Percentiles rank a stretch among this genome's conserved stretches.
phyloP scores from a whole-genome alignment of 2,888 invertebrate genomes.

The Chrysolina oricalcia region DNA sequence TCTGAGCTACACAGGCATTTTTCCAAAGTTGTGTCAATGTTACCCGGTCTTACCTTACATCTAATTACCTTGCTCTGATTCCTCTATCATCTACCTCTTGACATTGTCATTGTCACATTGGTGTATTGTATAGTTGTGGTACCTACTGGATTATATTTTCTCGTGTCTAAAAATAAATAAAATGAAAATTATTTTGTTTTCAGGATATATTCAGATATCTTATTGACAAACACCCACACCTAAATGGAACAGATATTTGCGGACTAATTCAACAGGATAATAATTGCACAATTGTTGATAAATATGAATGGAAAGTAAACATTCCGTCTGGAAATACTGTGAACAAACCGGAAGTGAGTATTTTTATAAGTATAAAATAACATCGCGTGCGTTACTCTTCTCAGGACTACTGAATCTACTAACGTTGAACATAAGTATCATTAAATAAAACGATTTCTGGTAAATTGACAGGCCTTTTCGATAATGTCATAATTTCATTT shows the following conservation, averaged over 20 bases:
- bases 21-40: no score
- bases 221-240: slow-evolving; percentile 72
- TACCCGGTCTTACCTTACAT: no score
- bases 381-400: neutral
- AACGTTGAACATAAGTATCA: neutral
- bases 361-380: neutral
- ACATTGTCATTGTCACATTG: no score
- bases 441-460: neutral
- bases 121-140: no score
- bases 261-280: slow-evolving; percentile 73
- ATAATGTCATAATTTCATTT: no score
- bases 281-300: slow-evolving; percentile 56
- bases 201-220: slow-evolving; percentile 79
- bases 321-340: slow-evolving; percentile 54
- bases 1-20: no score
- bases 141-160: no score
- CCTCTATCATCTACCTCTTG: no score
- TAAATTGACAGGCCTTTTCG: no score
- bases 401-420: no score
- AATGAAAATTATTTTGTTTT: slow-evolving; percentile 46
- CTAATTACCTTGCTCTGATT: no score
- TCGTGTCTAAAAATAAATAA: no score
- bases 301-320: slow-evolving; percentile 57
- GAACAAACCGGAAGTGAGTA: slow-evolving; percentile 35
- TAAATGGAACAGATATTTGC: slow-evolving; percentile 75